phyloP scores from a whole-genome alignment of 2,113 vertebrate genomes.

The Cyprinus carpio region DNA sequence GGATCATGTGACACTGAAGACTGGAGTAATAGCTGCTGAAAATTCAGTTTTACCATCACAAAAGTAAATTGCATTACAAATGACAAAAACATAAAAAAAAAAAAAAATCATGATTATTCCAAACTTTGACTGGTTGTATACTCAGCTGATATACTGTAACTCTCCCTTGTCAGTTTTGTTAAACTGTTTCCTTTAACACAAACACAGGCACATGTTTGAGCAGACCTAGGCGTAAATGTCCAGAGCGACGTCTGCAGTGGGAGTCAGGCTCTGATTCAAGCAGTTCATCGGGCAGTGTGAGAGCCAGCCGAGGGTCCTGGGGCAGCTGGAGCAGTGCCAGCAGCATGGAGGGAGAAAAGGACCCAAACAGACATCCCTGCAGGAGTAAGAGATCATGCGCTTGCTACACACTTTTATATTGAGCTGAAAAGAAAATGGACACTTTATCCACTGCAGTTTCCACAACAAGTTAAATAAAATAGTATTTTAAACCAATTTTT shows the following conservation, averaged over 20 bases:
- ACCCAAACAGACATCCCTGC: slow-evolving; percentile 68
- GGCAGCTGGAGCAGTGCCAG: slow-evolving; percentile 97
- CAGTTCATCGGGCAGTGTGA: slow-evolving; percentile 89
- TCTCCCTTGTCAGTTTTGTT: too few relatives aligned
- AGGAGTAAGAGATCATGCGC: slow-evolving; percentile 81
- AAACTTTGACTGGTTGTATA: too few relatives aligned
- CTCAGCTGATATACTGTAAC: too few relatives aligned
- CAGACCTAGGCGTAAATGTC: slow-evolving; percentile 77
- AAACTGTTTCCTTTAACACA: not conserved
- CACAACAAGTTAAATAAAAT: not conserved
- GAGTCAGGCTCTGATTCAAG: slow-evolving; percentile 94
- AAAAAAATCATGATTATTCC: too few relatives aligned
- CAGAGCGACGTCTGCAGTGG: slow-evolving; percentile 81
- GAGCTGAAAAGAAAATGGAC: not conserved
- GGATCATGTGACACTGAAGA: too few relatives aligned
- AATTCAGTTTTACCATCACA: too few relatives aligned
- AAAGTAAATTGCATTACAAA: too few relatives aligned
- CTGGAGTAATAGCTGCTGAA: too few relatives aligned
- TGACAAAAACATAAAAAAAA: too few relatives aligned
- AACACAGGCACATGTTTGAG: slow-evolving; percentile 66
- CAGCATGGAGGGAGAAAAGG: slow-evolving; percentile 91
- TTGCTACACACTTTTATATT: not conserved
- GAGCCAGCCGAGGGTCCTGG: slow-evolving; percentile 94
- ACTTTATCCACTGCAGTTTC: not conserved
- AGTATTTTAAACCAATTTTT: too few relatives aligned